Percentiles rank a stretch among this genome's conserved stretches.
phyloP scores from a whole-genome alignment of 2,888 invertebrate genomes.

The Platerodrilus igneus region DNA sequence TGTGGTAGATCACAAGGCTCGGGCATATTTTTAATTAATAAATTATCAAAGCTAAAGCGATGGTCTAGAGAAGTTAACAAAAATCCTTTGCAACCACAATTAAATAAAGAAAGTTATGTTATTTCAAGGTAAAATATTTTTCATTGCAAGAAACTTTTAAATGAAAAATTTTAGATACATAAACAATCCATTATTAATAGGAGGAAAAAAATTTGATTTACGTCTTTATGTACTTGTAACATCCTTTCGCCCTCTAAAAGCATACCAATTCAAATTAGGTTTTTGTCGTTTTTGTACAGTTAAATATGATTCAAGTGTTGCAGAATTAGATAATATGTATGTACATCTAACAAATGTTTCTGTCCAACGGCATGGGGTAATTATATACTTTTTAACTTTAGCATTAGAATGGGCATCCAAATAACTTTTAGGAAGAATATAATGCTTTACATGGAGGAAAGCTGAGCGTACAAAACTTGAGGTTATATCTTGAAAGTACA shows the following conservation, averaged over 20 bases:
- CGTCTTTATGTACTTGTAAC: constrained; percentile 89
- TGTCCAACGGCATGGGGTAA: constrained; percentile 93
- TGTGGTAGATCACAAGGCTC: constrained; percentile 91
- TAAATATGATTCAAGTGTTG: constrained; percentile 86
- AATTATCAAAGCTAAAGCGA: constrained; percentile 86
- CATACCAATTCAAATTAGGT: constrained; percentile 86
- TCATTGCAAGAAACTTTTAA: not conserved
- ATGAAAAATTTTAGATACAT: constrained; percentile 62
- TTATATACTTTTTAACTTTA: no score
- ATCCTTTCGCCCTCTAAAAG: constrained; percentile 88
- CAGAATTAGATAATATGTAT: constrained; percentile 87
- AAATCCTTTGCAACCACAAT: constrained; percentile 77
- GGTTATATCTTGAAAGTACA: constrained; percentile 86
- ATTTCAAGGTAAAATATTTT: constrained; percentile 67
- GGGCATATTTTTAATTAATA: constrained; percentile 95
- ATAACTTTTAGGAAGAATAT: constrained; percentile 79
- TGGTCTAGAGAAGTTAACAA: constrained; percentile 80
- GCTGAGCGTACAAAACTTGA: constrained; percentile 86
- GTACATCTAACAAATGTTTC: constrained; percentile 95
- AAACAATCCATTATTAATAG: constrained; percentile 89
- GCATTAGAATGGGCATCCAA: not conserved
- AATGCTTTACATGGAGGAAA: constrained; percentile 93
- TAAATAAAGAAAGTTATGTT: constrained; percentile 87
- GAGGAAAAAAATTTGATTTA: constrained; percentile 94
- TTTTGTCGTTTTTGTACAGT: constrained; percentile 96